Evolutionary conservation across 2,113 vertebrate genomes (phyloP).

Genomic region (Epinephelus lanceolatus): DNA sequence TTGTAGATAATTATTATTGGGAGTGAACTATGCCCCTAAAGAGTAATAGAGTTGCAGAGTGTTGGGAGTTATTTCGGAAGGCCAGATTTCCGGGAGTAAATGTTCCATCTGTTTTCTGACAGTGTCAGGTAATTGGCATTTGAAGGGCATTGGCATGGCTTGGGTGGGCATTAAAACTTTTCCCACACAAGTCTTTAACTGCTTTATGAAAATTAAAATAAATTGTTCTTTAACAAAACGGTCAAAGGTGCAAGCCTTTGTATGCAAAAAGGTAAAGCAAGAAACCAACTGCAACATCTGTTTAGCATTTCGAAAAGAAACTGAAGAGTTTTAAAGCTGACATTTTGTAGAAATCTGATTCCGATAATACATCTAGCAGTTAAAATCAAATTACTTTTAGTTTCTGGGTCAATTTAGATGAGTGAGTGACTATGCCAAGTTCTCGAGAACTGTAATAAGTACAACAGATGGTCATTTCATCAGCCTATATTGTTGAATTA

Average conservation of each 20-base stretch:
- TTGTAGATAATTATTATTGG: background rate
- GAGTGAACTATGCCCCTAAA: background rate
- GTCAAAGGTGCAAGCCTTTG: background rate
- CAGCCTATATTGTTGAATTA: background rate
- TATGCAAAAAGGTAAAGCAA: background rate
- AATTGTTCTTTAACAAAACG: background rate
- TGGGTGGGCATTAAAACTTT: background rate
- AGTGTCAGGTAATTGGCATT: background rate
- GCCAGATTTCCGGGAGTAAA: no score
- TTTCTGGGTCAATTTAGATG: background rate
- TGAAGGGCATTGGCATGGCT: background rate
- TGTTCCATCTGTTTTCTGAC: background rate
- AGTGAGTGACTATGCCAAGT: background rate
- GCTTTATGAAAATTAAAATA: background rate
- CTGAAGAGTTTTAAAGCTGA: background rate
- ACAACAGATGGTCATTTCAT: background rate
- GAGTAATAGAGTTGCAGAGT: slow-evolving; percentile 15
- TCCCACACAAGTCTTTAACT: background rate
- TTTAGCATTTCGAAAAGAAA: background rate
- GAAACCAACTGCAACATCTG: background rate
- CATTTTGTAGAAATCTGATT: background rate
- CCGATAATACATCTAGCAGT: background rate
- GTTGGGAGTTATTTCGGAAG: background rate
- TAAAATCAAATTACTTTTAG: background rate
- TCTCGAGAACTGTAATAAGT: background rate